Evolutionary conservation across 1,140 invertebrate genomes (phyloP).

Genomic region (Atopsyche davidsoni): DNA sequence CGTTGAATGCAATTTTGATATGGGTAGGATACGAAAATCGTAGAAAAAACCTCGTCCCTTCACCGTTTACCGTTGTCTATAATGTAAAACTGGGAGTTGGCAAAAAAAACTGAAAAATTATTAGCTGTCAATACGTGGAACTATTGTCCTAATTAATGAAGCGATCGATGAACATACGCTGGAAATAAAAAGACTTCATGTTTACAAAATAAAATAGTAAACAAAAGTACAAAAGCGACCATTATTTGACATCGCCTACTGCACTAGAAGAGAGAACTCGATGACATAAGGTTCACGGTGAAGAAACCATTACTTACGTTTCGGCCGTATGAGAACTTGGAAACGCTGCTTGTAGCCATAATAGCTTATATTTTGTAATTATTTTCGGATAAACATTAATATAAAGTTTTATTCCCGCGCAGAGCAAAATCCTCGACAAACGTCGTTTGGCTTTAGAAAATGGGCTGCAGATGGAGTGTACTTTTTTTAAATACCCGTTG

Average conservation of each 20-base stretch:
- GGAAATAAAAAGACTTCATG: too few relatives aligned
- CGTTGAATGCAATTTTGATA: too few relatives aligned
- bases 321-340: constrained; percentile 15
- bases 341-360: constrained; percentile 19
- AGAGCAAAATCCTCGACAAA: constrained; percentile 4
- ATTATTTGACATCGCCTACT: too few relatives aligned
- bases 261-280: constrained; percentile 10
- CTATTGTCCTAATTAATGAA: too few relatives aligned
- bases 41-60: too few relatives aligned
- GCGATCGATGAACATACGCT: too few relatives aligned
- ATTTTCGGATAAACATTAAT: constrained; percentile 8
- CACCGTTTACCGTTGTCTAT: too few relatives aligned
- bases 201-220: too few relatives aligned
- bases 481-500: constrained; percentile 14
- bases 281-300: constrained; percentile 16
- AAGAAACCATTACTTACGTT: constrained; percentile 18
- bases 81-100: too few relatives aligned
- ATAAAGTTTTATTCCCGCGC: constrained; percentile 16
- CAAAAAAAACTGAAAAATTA: too few relatives aligned
- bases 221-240: constrained; percentile 3
- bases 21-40: too few relatives aligned
- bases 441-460: constrained; percentile 22
- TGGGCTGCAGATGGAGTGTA: constrained; percentile 23
- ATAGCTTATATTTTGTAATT: constrained; percentile 6
- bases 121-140: too few relatives aligned